Conservation (phyloP, 1,140 invertebrate species). For the Coptotermes formosanus region DNA sequence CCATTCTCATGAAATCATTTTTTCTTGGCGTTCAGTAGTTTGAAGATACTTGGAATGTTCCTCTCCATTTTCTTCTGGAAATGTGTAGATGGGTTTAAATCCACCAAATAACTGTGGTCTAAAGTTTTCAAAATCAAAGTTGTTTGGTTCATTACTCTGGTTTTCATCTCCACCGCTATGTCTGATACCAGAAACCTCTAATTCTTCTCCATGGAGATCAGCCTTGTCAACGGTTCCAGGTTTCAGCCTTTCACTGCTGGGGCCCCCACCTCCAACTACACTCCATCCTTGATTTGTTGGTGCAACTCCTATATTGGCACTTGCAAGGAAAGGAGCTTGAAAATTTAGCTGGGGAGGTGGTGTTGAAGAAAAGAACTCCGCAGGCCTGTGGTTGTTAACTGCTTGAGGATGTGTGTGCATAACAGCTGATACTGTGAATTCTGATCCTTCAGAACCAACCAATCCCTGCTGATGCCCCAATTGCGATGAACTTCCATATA, state of each 20-base stretch:
- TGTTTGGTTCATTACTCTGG: slow-evolving; percentile 36
- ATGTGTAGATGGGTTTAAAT: slow-evolving; percentile 62
- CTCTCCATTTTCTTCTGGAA: slow-evolving; percentile 26
- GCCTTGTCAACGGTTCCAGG: slow-evolving; percentile 34
- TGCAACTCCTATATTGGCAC: slow-evolving; percentile 39
- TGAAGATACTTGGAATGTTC: not conserved
- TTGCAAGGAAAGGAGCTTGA: slow-evolving; percentile 66
- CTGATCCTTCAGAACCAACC: slow-evolving; percentile 39
- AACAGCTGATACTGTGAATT: slow-evolving; percentile 46
- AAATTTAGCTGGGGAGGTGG: slow-evolving; percentile 47
- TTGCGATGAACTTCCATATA: not conserved
- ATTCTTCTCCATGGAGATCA: slow-evolving; percentile 17
- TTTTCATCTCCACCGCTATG: not conserved
- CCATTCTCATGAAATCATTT: not conserved
- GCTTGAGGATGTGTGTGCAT: slow-evolving; percentile 44
- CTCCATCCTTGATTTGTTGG: slow-evolving; percentile 61
- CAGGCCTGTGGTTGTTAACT: slow-evolving; percentile 36
- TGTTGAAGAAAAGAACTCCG: not conserved
- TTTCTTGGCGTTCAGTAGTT: slow-evolving; percentile 27
- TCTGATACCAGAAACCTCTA: not conserved
- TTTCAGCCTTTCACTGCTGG: slow-evolving; percentile 22
- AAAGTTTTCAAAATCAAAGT: slow-evolving; percentile 65
- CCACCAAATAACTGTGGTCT: slow-evolving; percentile 67
- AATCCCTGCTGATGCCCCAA: slow-evolving; percentile 34
- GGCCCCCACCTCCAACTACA: slow-evolving; percentile 50